Evolutionary conservation across 2,797 vertebrate genomes (phyloP).

Genomic region (Picus viridis): DNA sequence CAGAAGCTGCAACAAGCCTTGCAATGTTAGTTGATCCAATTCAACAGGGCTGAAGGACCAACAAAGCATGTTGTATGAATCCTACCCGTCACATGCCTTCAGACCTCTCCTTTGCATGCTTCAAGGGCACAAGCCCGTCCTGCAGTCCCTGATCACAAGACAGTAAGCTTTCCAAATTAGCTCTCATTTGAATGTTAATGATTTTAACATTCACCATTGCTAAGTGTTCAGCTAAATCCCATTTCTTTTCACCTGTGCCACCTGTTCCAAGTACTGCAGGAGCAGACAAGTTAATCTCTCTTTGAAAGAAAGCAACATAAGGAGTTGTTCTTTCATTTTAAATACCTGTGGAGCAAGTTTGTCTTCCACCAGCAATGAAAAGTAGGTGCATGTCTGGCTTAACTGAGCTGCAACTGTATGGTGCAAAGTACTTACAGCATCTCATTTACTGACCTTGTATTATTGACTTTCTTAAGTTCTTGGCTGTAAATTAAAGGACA

Average conservation of each 20-base stretch:
- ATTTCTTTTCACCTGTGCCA: background rate
- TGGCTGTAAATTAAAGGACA: background rate
- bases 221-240: background rate
- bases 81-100: background rate
- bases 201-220: background rate
- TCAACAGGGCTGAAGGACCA: background rate
- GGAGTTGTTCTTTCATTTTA: background rate
- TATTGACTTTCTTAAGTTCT: background rate
- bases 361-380: background rate
- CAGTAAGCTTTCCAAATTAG: background rate
- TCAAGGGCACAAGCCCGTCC: background rate
- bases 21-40: background rate
- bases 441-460: background rate
- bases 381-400: background rate
- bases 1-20: background rate
- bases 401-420: background rate
- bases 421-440: background rate
- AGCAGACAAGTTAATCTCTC: background rate
- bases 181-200: background rate
- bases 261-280: background rate
- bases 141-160: background rate
- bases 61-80: fast-evolving
- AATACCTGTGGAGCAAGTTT: background rate
- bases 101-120: background rate
- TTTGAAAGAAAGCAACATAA: background rate